phyloP scores from a whole-genome alignment of 2,113 vertebrate genomes.

The Lagopus muta region DNA sequence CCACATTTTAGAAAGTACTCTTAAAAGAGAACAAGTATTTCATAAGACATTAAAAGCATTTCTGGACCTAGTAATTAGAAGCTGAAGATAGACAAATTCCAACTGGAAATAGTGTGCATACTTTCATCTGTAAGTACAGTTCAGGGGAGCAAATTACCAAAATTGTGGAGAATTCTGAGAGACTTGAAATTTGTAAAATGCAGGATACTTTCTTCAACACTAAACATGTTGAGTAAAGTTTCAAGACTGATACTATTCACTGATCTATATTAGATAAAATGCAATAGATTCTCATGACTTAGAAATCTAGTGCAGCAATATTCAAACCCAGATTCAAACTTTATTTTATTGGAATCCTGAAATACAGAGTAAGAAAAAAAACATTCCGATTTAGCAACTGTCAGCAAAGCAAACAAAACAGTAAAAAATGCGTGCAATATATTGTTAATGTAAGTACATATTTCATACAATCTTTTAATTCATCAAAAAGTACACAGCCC shows the following conservation, averaged over 20 bases:
- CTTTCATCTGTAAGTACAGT: neutral
- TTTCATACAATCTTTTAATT: neutral
- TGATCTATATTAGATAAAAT: neutral
- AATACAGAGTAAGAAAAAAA: neutral
- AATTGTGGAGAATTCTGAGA: neutral
- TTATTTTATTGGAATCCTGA: neutral
- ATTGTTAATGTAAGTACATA: neutral
- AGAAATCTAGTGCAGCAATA: neutral
- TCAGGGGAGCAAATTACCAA: slow-evolving; percentile 9
- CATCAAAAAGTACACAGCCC: neutral
- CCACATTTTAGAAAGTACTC: slow-evolving; percentile 44
- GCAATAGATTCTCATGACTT: neutral
- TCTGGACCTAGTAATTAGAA: slow-evolving; percentile 27
- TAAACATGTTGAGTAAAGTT: neutral
- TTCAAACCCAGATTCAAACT: neutral
- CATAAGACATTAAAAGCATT: slow-evolving; percentile 45
- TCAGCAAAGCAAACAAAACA: neutral
- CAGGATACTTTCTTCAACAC: neutral
- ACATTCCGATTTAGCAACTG: rapidly evolving
- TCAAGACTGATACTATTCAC: neutral
- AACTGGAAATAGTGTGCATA: neutral
- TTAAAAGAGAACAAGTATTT: slow-evolving; percentile 49
- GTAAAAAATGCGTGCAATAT: neutral
- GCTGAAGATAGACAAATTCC: slow-evolving; percentile 13
- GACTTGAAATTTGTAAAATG: neutral